Conservation (phyloP, 2,888 invertebrate species). For the Cheiracanthium punctorium region DNA sequence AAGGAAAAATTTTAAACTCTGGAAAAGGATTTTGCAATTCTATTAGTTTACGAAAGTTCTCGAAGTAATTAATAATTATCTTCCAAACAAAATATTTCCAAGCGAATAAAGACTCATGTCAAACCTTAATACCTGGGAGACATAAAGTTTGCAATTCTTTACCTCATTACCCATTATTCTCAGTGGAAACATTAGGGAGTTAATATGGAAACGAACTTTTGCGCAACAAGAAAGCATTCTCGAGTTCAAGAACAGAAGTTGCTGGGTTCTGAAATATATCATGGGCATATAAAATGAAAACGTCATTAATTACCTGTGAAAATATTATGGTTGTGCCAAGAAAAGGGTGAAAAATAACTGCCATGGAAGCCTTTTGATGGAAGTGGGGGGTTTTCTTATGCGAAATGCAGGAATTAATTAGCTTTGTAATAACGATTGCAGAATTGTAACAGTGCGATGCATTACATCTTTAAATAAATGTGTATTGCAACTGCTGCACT, state of each 20-base stretch:
- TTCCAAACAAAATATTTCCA: background rate
- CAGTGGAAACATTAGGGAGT: constrained; percentile 7
- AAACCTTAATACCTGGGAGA: background rate
- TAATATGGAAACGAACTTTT: background rate
- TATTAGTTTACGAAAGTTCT: background rate
- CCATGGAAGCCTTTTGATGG: background rate
- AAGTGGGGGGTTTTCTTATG: background rate
- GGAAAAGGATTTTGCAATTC: background rate
- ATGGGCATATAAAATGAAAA: background rate
- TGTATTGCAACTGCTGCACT: no score
- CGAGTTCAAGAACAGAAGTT: background rate
- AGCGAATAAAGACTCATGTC: background rate
- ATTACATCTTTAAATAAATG: no score
- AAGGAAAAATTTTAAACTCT: background rate
- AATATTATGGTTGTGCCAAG: background rate
- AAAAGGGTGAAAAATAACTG: background rate
- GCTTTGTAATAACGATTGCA: no score
- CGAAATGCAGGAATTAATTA: background rate
- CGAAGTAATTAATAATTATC: constrained; percentile 6
- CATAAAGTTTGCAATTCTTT: constrained; percentile 10
- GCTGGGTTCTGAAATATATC: background rate
- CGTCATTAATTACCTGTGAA: background rate
- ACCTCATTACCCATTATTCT: constrained; percentile 10
- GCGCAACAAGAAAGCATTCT: background rate
- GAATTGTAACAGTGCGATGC: no score